Conservation (phyloP, 2,113 vertebrate species). For the Coracopsis vasa region DNA sequence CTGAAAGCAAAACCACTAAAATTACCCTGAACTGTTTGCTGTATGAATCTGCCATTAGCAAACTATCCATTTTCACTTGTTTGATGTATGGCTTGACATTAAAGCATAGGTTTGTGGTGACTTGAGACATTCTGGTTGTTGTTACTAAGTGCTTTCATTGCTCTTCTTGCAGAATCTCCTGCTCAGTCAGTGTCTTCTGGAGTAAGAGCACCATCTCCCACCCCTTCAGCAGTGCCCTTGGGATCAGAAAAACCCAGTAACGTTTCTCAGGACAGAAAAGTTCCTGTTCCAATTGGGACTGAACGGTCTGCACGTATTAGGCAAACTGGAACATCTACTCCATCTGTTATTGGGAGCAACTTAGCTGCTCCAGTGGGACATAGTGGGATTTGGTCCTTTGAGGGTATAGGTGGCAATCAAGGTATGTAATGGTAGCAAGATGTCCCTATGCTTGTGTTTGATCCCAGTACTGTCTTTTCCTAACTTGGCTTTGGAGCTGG, state of each 20-base stretch:
- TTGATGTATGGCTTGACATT: accelerated
- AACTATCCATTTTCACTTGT: accelerated
- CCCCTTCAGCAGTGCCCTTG: constrained; percentile 87
- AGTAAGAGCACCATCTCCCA: constrained; percentile 88
- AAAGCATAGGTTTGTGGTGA: neutral
- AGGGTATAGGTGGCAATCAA: constrained; percentile 93
- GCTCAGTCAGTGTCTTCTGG: constrained; percentile 89
- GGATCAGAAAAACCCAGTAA: constrained; percentile 88
- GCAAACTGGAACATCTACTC: constrained; percentile 94
- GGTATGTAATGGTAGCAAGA: constrained; percentile 69
- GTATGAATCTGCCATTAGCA: neutral
- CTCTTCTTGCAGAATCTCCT: constrained; percentile 80
- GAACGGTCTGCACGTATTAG: constrained; percentile 96
- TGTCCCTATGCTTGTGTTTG: neutral
- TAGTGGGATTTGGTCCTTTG: constrained; percentile 98
- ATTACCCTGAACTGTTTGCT: neutral
- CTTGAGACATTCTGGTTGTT: neutral
- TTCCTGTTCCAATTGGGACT: constrained; percentile 96
- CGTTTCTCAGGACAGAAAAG: constrained; percentile 94
- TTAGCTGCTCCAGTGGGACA: constrained; percentile 93
- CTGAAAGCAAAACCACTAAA: neutral
- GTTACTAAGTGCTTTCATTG: neutral
- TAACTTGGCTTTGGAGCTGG: neutral
- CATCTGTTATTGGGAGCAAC: constrained; percentile 93
- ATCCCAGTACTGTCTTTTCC: neutral